These are phyloP conservation scores for Sapajus apella DNA, from an alignment of 2,113 vertebrate genomes.

Conservation along the genomic window DNA sequence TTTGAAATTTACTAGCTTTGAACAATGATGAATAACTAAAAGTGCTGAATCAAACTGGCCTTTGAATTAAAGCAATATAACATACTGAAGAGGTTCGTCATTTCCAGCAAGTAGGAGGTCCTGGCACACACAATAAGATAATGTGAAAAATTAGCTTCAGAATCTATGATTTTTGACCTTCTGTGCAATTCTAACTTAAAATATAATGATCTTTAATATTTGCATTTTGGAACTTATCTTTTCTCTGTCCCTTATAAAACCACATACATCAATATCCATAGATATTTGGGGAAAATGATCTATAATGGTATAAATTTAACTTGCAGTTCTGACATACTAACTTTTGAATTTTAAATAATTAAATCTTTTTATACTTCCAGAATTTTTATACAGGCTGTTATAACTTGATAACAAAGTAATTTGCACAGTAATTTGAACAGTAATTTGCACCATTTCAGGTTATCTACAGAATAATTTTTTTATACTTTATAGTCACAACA, in stretches of 20 bases:
- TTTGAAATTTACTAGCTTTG: conserved; percentile 61
- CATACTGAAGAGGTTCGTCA: background rate
- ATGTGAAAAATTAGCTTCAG: conserved; percentile 8
- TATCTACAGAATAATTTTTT: background rate
- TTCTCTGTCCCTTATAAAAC: background rate
- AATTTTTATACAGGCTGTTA: background rate
- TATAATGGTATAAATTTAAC: background rate
- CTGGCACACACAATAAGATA: conserved; percentile 30
- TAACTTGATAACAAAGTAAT: background rate
- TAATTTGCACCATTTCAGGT: background rate
- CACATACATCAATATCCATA: background rate
- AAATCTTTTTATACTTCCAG: background rate
- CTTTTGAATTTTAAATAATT: background rate
- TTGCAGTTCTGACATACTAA: conserved; percentile 62
- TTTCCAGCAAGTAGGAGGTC: conserved; percentile 58
- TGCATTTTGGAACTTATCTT: background rate
- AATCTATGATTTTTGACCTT: conserved; percentile 42
- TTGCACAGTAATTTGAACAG: background rate
- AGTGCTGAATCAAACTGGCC: conserved; percentile 37
- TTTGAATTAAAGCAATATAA: conserved; percentile 62
- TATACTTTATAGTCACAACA: background rate
- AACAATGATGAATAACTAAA: conserved; percentile 49
- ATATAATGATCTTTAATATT: background rate
- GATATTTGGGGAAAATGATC: conserved; percentile 46
- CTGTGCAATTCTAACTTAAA: background rate